Evolutionary conservation across 2,113 vertebrate genomes (phyloP), one percentile per base, ranked within the genome.

Genomic region (Naja naja): DNA sequence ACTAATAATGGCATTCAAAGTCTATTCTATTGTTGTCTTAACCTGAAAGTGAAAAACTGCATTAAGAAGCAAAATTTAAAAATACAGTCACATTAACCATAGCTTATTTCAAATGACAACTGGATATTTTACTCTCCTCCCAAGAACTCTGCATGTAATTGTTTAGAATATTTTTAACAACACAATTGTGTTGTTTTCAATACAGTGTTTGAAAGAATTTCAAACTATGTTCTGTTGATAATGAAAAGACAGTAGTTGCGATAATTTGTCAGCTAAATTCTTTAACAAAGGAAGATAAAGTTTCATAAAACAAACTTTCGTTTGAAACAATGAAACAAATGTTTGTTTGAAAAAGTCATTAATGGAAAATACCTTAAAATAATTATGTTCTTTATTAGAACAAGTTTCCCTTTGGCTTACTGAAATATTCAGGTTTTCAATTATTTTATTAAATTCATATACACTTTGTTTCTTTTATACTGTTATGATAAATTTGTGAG

Each of bases 21-120:
- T 22, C 94, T 8, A 2, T 94, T 94, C 96, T 92, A 64, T 3
- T 74, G 3, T 64, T 43, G 4, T 25, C 55, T 0, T 52, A 4
- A 47, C 53, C 91, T 94, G 69, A 47, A 95, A 93, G 55, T 34
- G 81, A 85, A 69, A 96, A 97, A 96, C 47, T 95, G 95, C 96
- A 94, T 93, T 91, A 91, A 94, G 93, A 96, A 95, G 95, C 95
- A 95, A 64, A 94, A 96, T 96, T 96, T 95, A 20, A 97, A 97
- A 93, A 94, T 94, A 94, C 53, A 91, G 91, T 89, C 52, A 91
- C 96, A 96, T 96, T 94, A 97, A 94, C 93, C 85, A 94, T 90
- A 97, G 93, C 94, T 25, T 89, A 95, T 95, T 96, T 94, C 95
- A 96, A 96, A 94, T 96, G 95, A 96, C 94, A 95, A 97, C 96